Percentiles rank a stretch among this genome's conserved stretches.
These are phyloP conservation scores for Lacanobia wlatinum DNA, from an alignment of 2,888 invertebrate species.

Conservation along the genomic window DNA sequence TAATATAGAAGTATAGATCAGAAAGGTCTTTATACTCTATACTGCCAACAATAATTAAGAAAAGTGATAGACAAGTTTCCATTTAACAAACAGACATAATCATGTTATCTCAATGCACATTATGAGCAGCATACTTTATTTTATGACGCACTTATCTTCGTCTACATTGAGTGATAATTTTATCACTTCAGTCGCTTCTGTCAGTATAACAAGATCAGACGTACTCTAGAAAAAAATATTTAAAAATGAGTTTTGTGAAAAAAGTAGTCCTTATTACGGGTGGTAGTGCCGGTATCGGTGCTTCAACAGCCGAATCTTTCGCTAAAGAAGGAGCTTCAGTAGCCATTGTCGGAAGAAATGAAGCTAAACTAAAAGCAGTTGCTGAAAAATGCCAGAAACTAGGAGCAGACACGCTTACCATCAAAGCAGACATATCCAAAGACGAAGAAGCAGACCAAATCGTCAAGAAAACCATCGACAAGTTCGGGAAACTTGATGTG, in stretches of 20 bases:
- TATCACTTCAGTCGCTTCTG: background rate
- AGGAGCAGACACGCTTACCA: constrained; percentile 60
- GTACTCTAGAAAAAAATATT: background rate
- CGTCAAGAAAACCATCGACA: constrained; percentile 64
- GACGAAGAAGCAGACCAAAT: constrained; percentile 65
- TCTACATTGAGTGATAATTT: constrained; percentile 9
- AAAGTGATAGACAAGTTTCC: background rate
- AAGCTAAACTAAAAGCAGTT: constrained; percentile 69
- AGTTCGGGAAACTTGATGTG: constrained; percentile 71
- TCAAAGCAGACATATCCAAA: constrained; percentile 70
- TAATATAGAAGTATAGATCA: too few relatives aligned
- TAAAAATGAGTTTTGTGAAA: constrained; percentile 70
- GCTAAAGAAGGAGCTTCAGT: constrained; percentile 75
- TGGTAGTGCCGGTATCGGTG: constrained; percentile 78
- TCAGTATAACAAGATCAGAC: constrained; percentile 17
- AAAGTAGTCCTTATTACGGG: constrained; percentile 78
- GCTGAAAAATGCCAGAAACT: constrained; percentile 62
- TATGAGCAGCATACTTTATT: background rate
- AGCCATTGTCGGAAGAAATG: constrained; percentile 74
- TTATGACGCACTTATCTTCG: constrained; percentile 11
- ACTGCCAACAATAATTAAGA: background rate
- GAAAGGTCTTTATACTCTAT: background rate
- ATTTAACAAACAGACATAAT: background rate
- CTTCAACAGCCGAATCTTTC: constrained; percentile 71
- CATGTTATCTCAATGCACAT: background rate